Evolutionary conservation across 2,888 invertebrate species (phyloP), one percentile per base, ranked within the genome.

Genomic region (Sycophila texana): DNA sequence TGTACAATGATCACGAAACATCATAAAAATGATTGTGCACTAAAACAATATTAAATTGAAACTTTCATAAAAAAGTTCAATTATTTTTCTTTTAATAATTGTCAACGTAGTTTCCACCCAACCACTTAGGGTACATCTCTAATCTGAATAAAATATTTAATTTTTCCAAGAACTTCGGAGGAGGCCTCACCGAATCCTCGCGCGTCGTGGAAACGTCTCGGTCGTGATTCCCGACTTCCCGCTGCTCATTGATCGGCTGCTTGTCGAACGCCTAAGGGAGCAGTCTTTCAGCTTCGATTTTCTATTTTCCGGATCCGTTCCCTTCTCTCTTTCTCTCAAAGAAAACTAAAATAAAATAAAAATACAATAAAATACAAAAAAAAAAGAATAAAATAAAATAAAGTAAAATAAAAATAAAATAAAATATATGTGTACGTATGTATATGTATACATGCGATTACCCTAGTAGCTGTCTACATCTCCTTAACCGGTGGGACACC

Each of bases 391-490:
- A 26, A 26, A 26, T 26, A 26, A 26, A 26, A 26, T 26, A 2
- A 26, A 26, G 26, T 26, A n/a, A n/a, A n/a, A 26, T 26, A 55
- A 18, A 5, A 18, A 58, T 2, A 67, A n/a, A 51, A 47, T 22
- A 39, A 73, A 73, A 63, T 73, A 7, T n/a, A 60, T 18, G 22
- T 12, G n/a, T 0, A 39, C 18, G 1, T 7, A 14, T 49, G 18
- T 51, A 51, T 60, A 67, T 57, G 12, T 53, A 61, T 20, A 65
- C 53, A 20, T 18, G 51, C 16, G 53, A 82, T 82, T 80, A 77
- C 81, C 83, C 71, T 83, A 82, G 83, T 82, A 75, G 75, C 58
- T 55, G 68, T 68, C 57, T 30, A 7, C 39, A 49, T 30, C 55
- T 55, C 30, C 53, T 30, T 4, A 57, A 7, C 20, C 26, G 51